Evolutionary conservation across 2,113 vertebrate genomes (phyloP), one percentile per base, ranked within the genome.

Genomic region (Lethenteron camtschaticum): DNA sequence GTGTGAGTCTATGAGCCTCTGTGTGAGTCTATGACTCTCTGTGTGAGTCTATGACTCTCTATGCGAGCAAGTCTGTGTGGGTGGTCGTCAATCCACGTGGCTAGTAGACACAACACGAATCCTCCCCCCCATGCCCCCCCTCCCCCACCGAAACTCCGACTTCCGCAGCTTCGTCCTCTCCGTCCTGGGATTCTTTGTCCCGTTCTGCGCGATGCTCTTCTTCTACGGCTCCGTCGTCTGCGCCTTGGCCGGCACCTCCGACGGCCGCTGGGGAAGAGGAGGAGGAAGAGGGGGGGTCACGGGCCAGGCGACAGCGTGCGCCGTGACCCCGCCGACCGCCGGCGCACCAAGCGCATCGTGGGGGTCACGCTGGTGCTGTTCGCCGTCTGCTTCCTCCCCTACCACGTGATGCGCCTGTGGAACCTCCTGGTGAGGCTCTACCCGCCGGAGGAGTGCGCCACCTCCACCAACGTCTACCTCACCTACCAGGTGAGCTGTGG

Each of bases 211-310:
- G 73, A 90, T 86, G 0, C 70, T 87, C 56, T 72, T 83, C 68
- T 96, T 87, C 77, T 96, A 91, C 74, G 86, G 81, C 73, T 78
- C 87, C 72, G 90, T 89, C 86, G 86, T 89, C 55, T 77, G 80
- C 75, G 41, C 41, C 41, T 7, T 41, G 41, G 41, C 41, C 41
- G 41, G 41, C 41, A 41, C 41, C 41, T 41, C 41, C 41, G 6
- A 41, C 5, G 5, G 5, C 41, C 41, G 41, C 41, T 3, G 41
- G 41, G 41, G 41, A 41, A 41, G 41, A 41, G 41, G 41, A 41
- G 24, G 24, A 41, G 24, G 24, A 6, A 6, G 41, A 6, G 41
- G 41, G 6, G 41, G 41, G 5, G 41, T 3, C 41, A 41, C 41
- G 41, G 41, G 41, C 41, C 3, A 41, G 41, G 41, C 6, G 41